A percentile compares a stretch with the other conserved stretches of the same genome.
Evolutionary conservation across 2,888 invertebrate species (phyloP).

Genomic region (Uropetala carovei): DNA sequence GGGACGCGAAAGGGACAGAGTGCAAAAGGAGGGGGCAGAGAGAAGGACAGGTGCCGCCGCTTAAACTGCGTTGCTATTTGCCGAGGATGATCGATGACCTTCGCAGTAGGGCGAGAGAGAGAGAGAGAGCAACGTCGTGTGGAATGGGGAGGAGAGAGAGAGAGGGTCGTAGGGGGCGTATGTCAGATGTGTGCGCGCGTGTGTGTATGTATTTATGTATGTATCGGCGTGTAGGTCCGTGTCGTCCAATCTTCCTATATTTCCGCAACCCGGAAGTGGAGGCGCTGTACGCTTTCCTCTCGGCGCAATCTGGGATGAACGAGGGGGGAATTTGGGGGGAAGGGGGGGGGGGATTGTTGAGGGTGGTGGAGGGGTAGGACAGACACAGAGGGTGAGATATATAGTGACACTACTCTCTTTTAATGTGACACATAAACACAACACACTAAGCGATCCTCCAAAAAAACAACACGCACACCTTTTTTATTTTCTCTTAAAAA

Average conservation of each 20-base stretch:
- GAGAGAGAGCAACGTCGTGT: not conserved
- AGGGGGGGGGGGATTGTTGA: not conserved
- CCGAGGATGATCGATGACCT: slow-evolving; percentile 52
- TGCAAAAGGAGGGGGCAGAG: not conserved
- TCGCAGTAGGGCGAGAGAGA: not conserved
- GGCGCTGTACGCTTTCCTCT: not conserved
- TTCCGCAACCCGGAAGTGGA: slow-evolving; percentile 21
- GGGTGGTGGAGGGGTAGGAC: not conserved
- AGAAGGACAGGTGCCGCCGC: no score
- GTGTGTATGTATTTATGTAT: not conserved
- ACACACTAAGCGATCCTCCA: no score
- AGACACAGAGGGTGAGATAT: not conserved
- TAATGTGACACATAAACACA: no score
- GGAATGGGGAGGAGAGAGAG: not conserved
- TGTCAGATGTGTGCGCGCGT: no score
- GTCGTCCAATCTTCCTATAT: not conserved
- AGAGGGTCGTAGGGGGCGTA: not conserved
- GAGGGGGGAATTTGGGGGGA: no score
- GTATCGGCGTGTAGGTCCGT: not conserved
- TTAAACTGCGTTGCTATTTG: not conserved
- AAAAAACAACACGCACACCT: no score
- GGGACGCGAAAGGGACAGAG: not conserved
- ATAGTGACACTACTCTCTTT: no score
- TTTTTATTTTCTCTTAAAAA: no score
- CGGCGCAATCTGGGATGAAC: not conserved